phyloP scores from a whole-genome alignment of 2,797 vertebrate genomes.

The Poeciliopsis infans region DNA sequence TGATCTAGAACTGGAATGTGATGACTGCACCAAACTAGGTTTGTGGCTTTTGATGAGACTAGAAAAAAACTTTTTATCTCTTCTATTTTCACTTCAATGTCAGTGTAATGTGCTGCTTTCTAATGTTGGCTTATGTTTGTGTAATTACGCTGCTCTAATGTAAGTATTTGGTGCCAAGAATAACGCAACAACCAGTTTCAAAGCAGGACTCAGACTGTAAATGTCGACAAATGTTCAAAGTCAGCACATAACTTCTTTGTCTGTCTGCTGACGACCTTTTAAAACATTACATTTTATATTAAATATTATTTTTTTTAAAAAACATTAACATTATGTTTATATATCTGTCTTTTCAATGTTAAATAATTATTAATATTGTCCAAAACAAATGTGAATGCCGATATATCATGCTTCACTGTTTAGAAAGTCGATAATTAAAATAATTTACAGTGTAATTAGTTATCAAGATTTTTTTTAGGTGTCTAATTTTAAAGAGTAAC shows the following conservation, averaged over 20 bases:
- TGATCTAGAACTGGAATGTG: conserved; percentile 4
- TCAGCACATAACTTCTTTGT: neutral
- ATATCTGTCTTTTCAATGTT: neutral
- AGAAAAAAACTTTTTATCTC: neutral
- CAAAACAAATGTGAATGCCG: neutral
- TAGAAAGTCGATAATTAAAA: neutral
- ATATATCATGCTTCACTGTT: neutral
- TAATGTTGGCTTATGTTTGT: conserved; percentile 6
- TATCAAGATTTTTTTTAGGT: neutral
- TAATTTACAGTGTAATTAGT: neutral
- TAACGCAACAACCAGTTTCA: conserved; percentile 21
- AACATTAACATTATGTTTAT: too few species aligned
- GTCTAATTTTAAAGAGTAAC: neutral
- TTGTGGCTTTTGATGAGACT: neutral
- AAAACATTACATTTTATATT: neutral
- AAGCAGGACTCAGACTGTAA: conserved; percentile 23
- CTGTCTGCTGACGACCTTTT: neutral
- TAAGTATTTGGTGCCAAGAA: conserved; percentile 17
- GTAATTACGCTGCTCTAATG: conserved; percentile 30
- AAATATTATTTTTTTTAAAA: too few species aligned
- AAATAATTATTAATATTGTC: neutral
- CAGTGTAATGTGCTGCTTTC: conserved; percentile 1
- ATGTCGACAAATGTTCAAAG: neutral
- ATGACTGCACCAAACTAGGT: neutral
- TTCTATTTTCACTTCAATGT: conserved; percentile 6